Evolutionary conservation across 2,888 invertebrate genomes (phyloP).

Genomic region (Diachrysia chrysitis): DNA sequence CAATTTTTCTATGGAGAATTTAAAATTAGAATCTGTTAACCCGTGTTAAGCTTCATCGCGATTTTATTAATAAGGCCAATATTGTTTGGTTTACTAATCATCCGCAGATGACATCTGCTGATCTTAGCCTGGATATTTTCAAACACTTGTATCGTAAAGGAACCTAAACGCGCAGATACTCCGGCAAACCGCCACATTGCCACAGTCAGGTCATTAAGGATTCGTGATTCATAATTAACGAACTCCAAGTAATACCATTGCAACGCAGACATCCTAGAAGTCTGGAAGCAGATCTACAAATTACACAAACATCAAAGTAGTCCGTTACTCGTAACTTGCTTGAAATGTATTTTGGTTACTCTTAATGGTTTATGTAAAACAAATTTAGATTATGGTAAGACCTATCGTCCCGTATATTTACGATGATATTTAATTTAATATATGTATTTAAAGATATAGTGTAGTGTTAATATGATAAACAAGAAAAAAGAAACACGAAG

Average conservation of each 20-base stretch:
- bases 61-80: no score
- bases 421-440: neutral
- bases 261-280: neutral
- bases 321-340: neutral
- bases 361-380: neutral
- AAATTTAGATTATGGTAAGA: neutral
- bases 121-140: no score
- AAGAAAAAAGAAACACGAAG: no score
- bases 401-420: neutral
- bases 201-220: constrained; percentile 2
- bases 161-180: neutral
- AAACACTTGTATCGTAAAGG: neutral
- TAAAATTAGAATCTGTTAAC: no score
- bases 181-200: neutral
- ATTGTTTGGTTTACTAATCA: no score
- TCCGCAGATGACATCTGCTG: no score
- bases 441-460: no score
- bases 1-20: no score
- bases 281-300: neutral
- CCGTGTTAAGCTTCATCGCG: no score
- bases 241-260: constrained; percentile 3
- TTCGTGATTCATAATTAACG: neutral
- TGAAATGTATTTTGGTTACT: neutral
- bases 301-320: constrained; percentile 5
- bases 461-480: no score